Conservation (phyloP, 2,797 vertebrate species). For the Otus scops region DNA sequence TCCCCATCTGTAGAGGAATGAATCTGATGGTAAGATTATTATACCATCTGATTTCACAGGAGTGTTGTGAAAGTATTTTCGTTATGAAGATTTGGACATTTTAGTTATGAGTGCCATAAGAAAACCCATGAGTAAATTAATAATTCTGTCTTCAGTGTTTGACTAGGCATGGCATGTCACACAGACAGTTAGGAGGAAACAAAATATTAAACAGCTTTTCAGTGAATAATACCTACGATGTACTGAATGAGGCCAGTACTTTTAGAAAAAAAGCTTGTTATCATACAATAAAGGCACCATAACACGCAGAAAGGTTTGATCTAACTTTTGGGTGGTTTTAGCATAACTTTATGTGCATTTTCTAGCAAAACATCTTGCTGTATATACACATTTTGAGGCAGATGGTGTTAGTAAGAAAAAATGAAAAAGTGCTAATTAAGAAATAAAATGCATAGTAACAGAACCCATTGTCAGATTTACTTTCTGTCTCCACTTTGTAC, state of each 20-base stretch:
- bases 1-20: not conserved
- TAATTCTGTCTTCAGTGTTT: not conserved
- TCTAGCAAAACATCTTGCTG: not conserved
- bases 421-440: not conserved
- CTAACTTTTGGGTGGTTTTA: not conserved
- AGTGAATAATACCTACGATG: not conserved
- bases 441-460: not conserved
- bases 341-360: not conserved
- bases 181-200: not conserved
- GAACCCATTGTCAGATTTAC: not conserved
- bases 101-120: not conserved
- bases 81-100: not conserved
- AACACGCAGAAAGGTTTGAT: not conserved
- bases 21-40: not conserved
- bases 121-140: not conserved
- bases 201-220: not conserved
- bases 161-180: not conserved
- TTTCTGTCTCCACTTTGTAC: not conserved
- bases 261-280: fast-evolving
- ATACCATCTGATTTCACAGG: not conserved
- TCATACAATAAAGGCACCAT: not conserved
- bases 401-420: not conserved
- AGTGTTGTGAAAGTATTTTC: not conserved
- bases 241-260: not conserved
- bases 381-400: not conserved